A percentile compares a stretch with the other conserved stretches of the same genome.
phyloP scores from a whole-genome alignment of 2,113 vertebrate genomes.

The Chiloscyllium plagiosum region DNA sequence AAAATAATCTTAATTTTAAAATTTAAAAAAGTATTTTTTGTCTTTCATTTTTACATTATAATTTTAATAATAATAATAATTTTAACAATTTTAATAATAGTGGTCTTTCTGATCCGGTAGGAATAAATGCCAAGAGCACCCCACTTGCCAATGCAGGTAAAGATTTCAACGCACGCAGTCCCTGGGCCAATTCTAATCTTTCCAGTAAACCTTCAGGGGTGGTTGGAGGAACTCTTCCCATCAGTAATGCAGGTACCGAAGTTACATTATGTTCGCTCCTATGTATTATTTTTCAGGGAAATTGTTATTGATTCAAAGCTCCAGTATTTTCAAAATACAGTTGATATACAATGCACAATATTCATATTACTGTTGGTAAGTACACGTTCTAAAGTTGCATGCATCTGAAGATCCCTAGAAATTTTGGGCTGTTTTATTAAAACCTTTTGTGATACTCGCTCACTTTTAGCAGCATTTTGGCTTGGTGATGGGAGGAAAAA shows the following conservation, averaged over 20 bases:
- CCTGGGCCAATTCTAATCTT: constrained; percentile 69
- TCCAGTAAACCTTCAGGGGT: constrained; percentile 56
- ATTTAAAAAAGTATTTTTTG: neutral
- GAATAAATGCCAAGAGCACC: constrained; percentile 75
- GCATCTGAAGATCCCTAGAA: neutral
- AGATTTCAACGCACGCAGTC: constrained; percentile 61
- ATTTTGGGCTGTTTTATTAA: neutral
- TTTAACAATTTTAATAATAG: neutral
- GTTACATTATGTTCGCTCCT: neutral
- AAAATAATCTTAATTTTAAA: neutral
- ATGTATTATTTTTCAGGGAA: neutral
- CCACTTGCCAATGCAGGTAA: constrained; percentile 63
- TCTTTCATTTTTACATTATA: neutral
- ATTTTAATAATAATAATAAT: too few relatives aligned
- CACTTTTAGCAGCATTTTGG: neutral
- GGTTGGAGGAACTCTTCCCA: constrained; percentile 59
- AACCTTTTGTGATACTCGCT: neutral
- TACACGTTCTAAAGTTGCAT: neutral
- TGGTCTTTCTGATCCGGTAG: constrained; percentile 49
- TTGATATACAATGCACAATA: neutral
- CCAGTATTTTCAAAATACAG: neutral
- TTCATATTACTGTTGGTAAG: neutral
- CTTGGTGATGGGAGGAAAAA: neutral
- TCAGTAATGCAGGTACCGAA: constrained; percentile 66
- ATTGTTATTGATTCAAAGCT: neutral